Conservation (phyloP, 2,888 invertebrate genomes). For the Philonicus albiceps region DNA sequence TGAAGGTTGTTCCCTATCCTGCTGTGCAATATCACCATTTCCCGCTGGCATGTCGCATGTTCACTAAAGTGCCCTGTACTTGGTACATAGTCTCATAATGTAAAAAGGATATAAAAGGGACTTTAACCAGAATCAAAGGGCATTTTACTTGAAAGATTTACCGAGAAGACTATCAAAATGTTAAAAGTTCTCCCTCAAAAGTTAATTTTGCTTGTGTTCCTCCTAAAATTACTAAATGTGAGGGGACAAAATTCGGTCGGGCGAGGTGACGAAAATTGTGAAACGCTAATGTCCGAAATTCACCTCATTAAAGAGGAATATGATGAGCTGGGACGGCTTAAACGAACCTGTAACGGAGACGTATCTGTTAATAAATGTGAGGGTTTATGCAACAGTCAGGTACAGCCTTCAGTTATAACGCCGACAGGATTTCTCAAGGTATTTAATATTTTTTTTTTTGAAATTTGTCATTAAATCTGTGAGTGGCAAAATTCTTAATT, state of each 20-base stretch:
- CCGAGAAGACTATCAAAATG: constrained; percentile 4
- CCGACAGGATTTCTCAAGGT: constrained; percentile 86
- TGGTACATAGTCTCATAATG: background rate
- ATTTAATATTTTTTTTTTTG: constrained; percentile 15
- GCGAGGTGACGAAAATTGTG: constrained; percentile 78
- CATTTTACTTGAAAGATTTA: constrained; percentile 1
- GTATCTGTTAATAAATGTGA: constrained; percentile 93
- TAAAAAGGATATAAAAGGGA: background rate
- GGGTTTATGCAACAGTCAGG: constrained; percentile 90
- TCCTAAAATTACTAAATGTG: background rate
- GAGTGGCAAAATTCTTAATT: background rate
- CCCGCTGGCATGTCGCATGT: background rate
- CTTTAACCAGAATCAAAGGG: background rate
- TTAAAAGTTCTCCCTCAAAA: background rate
- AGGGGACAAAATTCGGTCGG: constrained; percentile 50
- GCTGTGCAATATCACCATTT: background rate
- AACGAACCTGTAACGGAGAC: constrained; percentile 88
- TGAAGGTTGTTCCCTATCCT: background rate
- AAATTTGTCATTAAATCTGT: background rate
- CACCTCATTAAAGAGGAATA: constrained; percentile 93
- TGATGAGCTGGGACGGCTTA: constrained; percentile 82
- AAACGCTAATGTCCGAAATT: constrained; percentile 85
- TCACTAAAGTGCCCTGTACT: constrained; percentile 5
- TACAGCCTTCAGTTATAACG: constrained; percentile 88
- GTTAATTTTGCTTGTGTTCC: constrained; percentile 24